A percentile compares a stretch with the other conserved stretches of the same genome.
Evolutionary conservation across 37 sponge, comb jelly and placozoan genomes (phyloP).

Genomic region (Petrosia ficiformis): DNA sequence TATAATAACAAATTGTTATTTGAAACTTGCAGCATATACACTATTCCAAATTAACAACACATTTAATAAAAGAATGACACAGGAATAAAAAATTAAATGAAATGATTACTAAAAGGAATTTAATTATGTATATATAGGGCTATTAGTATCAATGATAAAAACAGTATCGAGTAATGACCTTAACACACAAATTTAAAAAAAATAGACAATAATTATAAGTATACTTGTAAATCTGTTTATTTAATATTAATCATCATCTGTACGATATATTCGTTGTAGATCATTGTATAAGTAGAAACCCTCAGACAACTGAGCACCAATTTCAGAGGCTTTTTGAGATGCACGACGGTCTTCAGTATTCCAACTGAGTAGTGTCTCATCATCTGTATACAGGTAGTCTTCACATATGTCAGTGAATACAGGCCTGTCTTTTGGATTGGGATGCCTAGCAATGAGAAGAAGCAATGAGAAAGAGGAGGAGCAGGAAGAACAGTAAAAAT

Average conservation of each 20-base stretch:
- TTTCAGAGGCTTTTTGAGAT: slow-evolving; percentile 16
- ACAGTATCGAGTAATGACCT: too few relatives aligned
- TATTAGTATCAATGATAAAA: too few relatives aligned
- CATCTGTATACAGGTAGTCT: slow-evolving; percentile 36
- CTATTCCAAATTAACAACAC: too few relatives aligned
- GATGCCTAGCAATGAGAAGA: too few relatives aligned
- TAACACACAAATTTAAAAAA: background rate
- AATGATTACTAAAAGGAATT: too few relatives aligned
- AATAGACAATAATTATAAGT: background rate
- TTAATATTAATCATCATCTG: background rate
- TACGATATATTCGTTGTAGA: slow-evolving; percentile 50
- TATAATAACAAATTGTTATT: too few relatives aligned
- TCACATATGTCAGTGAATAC: slow-evolving; percentile 42
- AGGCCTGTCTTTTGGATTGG: slow-evolving; percentile 30
- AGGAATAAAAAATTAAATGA: too few relatives aligned
- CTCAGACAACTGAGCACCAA: slow-evolving; percentile 41
- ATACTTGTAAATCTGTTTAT: background rate
- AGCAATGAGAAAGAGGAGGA: too few relatives aligned
- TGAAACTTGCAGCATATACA: too few relatives aligned
- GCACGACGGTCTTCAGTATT: slow-evolving; percentile 1
- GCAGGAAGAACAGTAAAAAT: background rate
- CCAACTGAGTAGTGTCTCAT: slow-evolving; percentile 46
- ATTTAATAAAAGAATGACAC: too few relatives aligned
- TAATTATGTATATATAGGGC: too few relatives aligned
- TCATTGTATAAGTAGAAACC: slow-evolving; percentile 48